Percentiles rank a stretch among this genome's conserved stretches.
Evolutionary conservation across 2,888 invertebrate genomes (phyloP).

Genomic region (Strigamia maritima): DNA sequence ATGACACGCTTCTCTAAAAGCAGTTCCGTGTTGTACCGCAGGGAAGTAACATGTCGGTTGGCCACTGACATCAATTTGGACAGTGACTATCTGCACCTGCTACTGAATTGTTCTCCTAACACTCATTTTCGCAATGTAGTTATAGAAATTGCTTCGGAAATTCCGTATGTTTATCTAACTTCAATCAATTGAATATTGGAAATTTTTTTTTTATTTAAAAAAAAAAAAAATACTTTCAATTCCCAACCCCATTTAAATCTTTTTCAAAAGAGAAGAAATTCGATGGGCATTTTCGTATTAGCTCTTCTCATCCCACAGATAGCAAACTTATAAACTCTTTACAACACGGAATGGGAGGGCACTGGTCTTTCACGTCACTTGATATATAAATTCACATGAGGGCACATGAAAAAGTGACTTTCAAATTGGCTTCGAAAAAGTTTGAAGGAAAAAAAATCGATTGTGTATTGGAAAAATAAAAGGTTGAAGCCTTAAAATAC

Average conservation of each 20-base stretch:
- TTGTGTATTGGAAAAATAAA: neutral
- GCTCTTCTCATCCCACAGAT: neutral
- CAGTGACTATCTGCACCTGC: neutral
- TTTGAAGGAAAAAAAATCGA: neutral
- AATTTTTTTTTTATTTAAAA: neutral
- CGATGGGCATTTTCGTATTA: constrained; percentile 3
- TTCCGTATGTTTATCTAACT: neutral
- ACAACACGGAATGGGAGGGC: neutral
- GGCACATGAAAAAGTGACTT: neutral
- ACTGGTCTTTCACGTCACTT: neutral
- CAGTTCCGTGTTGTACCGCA: neutral
- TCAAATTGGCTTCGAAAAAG: neutral
- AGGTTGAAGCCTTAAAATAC: too few relatives aligned
- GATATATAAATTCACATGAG: neutral
- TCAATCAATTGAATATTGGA: neutral
- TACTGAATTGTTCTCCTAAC: neutral
- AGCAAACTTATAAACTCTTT: neutral
- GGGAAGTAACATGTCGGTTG: neutral
- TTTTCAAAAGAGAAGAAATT: neutral
- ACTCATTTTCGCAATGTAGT: neutral
- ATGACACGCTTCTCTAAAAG: neutral
- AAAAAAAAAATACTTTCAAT: neutral
- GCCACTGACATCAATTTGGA: neutral
- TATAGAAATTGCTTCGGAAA: neutral
- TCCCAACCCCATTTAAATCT: constrained; percentile 21